Evolutionary conservation across 2,113 vertebrate genomes (phyloP).

Genomic region (Tamias sibiricus): DNA sequence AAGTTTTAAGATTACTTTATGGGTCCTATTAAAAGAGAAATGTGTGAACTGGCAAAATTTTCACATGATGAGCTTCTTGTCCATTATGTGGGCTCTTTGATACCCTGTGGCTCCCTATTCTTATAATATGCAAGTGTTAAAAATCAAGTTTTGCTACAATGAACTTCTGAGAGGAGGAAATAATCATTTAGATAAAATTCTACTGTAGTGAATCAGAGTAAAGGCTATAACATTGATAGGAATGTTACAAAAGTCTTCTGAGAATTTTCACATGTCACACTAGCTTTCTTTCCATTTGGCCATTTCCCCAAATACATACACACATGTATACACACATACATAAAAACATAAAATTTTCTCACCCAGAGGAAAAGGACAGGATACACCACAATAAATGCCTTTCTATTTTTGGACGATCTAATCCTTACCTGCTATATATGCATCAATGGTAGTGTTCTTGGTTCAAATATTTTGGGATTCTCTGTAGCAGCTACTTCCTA

Average conservation of each 20-base stretch:
- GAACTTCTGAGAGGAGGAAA: neutral
- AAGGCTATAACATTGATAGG: neutral
- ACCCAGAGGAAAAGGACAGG: neutral
- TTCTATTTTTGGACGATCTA: neutral
- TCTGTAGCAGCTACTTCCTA: neutral
- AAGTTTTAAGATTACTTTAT: neutral
- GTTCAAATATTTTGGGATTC: neutral
- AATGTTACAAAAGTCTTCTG: neutral
- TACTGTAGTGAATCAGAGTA: neutral
- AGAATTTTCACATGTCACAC: neutral
- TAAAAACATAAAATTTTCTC: neutral
- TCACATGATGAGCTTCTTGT: neutral
- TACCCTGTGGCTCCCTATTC: neutral
- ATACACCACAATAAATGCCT: neutral
- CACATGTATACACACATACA: fast-evolving
- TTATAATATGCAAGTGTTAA: neutral
- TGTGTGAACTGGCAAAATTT: neutral
- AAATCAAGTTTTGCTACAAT: neutral
- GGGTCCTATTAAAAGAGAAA: constrained; percentile 4
- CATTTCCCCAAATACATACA: neutral
- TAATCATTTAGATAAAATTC: neutral
- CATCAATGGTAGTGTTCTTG: neutral
- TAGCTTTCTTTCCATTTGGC: neutral
- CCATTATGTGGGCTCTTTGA: neutral
- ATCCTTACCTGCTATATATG: neutral